These are phyloP conservation scores for Scatophagus argus DNA, from an alignment of 2,113 vertebrate genomes.

Conservation along the genomic window DNA sequence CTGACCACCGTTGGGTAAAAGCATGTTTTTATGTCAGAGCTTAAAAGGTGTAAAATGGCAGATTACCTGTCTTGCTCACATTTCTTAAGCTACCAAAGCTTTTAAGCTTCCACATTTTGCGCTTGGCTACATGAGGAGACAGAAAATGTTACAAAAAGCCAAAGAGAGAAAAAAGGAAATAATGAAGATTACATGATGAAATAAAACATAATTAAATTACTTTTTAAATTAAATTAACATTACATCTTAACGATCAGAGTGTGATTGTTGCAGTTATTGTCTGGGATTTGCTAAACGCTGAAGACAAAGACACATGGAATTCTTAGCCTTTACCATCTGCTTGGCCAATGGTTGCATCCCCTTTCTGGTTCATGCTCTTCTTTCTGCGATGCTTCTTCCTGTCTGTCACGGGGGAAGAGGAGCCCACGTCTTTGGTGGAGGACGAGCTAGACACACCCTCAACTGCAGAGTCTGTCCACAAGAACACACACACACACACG, in stretches of 20 bases:
- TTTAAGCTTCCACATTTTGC: slow-evolving; percentile 99
- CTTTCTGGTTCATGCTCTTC: slow-evolving; percentile 91
- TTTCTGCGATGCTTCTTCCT: slow-evolving; percentile 93
- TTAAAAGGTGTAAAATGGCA: not conserved
- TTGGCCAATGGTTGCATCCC: slow-evolving; percentile 88
- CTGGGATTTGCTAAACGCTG: not conserved
- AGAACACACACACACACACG: slow-evolving; percentile 8
- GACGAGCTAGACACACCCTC: slow-evolving; percentile 87
- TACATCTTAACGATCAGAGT: not conserved
- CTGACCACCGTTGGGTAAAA: not conserved
- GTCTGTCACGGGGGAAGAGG: slow-evolving; percentile 88
- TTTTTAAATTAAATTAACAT: not conserved
- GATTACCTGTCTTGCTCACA: slow-evolving; percentile 98
- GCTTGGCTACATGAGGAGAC: slow-evolving; percentile 88
- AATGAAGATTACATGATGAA: slow-evolving; percentile 6
- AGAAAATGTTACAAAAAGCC: slow-evolving; percentile 41
- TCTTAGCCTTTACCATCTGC: slow-evolving; percentile 88
- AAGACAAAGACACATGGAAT: not conserved
- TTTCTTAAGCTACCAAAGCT: slow-evolving; percentile 99
- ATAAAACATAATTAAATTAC: not conserved
- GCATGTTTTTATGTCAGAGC: not conserved
- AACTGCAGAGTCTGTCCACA: slow-evolving; percentile 75
- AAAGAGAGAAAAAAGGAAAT: slow-evolving; percentile 47
- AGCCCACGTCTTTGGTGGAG: slow-evolving; percentile 86
- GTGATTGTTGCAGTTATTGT: not conserved